Conservation (phyloP, 2,888 invertebrate species). For the Lochmaea crataegi region DNA sequence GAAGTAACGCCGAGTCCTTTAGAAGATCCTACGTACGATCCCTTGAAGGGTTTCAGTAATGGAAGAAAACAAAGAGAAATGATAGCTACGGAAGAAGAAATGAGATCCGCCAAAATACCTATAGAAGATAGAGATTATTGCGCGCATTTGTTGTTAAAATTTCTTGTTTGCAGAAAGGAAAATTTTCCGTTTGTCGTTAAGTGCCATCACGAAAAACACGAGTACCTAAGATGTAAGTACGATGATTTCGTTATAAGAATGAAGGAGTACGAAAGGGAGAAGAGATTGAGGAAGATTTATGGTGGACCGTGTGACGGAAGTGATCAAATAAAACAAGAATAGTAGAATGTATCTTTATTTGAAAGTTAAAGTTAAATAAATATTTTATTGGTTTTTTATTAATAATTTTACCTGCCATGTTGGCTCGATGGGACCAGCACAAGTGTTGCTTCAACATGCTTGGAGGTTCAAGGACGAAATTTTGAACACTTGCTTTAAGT, state of each 20-base stretch:
- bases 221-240: constrained; percentile 80
- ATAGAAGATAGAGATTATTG: constrained; percentile 83
- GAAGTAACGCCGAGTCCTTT: constrained; percentile 62
- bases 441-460: too few relatives aligned
- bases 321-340: not conserved
- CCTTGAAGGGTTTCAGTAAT: constrained; percentile 77
- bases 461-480: too few relatives aligned
- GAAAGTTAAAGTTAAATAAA: too few relatives aligned
- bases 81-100: constrained; percentile 79
- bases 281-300: constrained; percentile 77
- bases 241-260: constrained; percentile 85
- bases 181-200: constrained; percentile 77
- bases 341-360: too few relatives aligned
- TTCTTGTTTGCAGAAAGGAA: constrained; percentile 76
- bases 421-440: too few relatives aligned
- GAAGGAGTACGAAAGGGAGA: constrained; percentile 94
- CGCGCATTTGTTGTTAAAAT: constrained; percentile 79
- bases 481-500: too few relatives aligned
- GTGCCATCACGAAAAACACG: constrained; percentile 83
- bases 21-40: constrained; percentile 78
- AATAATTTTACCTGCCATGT: too few relatives aligned
- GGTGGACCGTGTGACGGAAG: constrained; percentile 33
- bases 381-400: too few relatives aligned
- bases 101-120: constrained; percentile 81
- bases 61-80: constrained; percentile 84